These are phyloP conservation scores for Sapajus apella DNA, from an alignment of 2,113 vertebrate species.

Conservation along the genomic window DNA sequence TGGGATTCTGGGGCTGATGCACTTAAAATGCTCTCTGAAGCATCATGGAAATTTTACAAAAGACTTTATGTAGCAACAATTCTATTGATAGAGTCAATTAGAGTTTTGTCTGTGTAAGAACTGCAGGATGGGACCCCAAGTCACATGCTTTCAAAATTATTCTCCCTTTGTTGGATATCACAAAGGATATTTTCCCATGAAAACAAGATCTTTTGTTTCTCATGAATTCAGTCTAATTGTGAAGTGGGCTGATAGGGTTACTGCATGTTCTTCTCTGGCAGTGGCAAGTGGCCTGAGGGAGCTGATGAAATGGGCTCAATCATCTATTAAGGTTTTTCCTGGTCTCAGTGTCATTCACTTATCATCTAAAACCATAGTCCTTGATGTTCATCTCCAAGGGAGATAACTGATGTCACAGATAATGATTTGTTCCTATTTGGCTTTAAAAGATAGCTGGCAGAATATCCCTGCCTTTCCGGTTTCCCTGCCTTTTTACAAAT, in stretches of 20 bases:
- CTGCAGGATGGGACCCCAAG: slow-evolving; percentile 75
- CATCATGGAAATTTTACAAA: slow-evolving; percentile 75
- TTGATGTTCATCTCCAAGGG: slow-evolving; percentile 62
- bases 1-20: slow-evolving; percentile 48
- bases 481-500: slow-evolving; percentile 26
- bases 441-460: slow-evolving; percentile 53
- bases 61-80: slow-evolving; percentile 75
- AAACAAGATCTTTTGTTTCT: slow-evolving; percentile 77
- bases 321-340: slow-evolving; percentile 60
- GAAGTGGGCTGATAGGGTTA: slow-evolving; percentile 73
- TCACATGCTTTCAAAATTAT: slow-evolving; percentile 80
- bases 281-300: slow-evolving; percentile 76
- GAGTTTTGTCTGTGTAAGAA: slow-evolving; percentile 77
- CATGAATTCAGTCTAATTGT: slow-evolving; percentile 81
- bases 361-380: slow-evolving; percentile 57
- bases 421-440: slow-evolving; percentile 37
- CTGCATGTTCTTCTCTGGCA: slow-evolving; percentile 58
- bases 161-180: slow-evolving; percentile 75
- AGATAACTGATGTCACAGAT: slow-evolving; percentile 36
- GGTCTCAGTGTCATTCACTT: slow-evolving; percentile 67
- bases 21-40: slow-evolving; percentile 69
- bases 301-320: slow-evolving; percentile 68
- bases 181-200: slow-evolving; percentile 78
- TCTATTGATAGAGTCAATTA: slow-evolving; percentile 78
- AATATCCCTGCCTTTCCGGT: slow-evolving; percentile 12